Evolutionary conservation across 2,113 vertebrate genomes (phyloP).

Genomic region (Notothenia coriiceps): DNA sequence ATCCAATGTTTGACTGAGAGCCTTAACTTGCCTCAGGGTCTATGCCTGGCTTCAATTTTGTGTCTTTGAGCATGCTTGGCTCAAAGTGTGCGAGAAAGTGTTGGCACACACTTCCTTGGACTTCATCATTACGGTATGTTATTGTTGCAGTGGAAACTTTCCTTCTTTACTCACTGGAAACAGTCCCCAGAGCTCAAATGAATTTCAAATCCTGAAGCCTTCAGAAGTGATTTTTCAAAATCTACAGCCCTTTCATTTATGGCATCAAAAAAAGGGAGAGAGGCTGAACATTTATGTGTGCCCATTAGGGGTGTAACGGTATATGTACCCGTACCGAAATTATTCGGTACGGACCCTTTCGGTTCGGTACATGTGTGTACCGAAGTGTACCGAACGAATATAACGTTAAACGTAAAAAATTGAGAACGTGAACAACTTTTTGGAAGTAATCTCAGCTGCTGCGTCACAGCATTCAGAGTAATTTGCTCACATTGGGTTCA

Average conservation of each 20-base stretch:
- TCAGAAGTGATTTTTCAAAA: slow-evolving; percentile 23
- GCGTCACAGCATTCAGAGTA: too few relatives aligned
- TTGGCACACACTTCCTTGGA: slow-evolving; percentile 30
- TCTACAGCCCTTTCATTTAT: slow-evolving; percentile 19
- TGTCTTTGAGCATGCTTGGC: slow-evolving; percentile 10
- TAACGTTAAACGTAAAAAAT: too few relatives aligned
- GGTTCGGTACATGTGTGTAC: too few relatives aligned
- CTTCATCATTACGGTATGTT: slow-evolving; percentile 62
- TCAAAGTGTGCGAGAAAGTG: slow-evolving; percentile 18
- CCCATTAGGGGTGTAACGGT: neutral
- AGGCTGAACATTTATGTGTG: neutral
- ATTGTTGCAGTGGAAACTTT: slow-evolving; percentile 65
- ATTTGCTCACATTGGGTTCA: too few relatives aligned
- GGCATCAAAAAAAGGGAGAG: slow-evolving; percentile 24
- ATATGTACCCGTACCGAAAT: too few relatives aligned
- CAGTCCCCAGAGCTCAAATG: slow-evolving; percentile 35
- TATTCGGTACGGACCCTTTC: too few relatives aligned
- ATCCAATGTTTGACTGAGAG: neutral
- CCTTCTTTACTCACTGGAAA: slow-evolving; percentile 47
- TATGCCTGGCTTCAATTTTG: slow-evolving; percentile 6
- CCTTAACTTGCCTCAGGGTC: neutral
- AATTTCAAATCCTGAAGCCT: slow-evolving; percentile 17
- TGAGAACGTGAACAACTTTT: too few relatives aligned
- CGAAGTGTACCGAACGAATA: too few relatives aligned
- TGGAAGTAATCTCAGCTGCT: too few relatives aligned